Percentiles rank a stretch among this genome's conserved stretches.
phyloP scores from a whole-genome alignment of 2,113 vertebrate species.

The Puffinus mauretanicus region DNA sequence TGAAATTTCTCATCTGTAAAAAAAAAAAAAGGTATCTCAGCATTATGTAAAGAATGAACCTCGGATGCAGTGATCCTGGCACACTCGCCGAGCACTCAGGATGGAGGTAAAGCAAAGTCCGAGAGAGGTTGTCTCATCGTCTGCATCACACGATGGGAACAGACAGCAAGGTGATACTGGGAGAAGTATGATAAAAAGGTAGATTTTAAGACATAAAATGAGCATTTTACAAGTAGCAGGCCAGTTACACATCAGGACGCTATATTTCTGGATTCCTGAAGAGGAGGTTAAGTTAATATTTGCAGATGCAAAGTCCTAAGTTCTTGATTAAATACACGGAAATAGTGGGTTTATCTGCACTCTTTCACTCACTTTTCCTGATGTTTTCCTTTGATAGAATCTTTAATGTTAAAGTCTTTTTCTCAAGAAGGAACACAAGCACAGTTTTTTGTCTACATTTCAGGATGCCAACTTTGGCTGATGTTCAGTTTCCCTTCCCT shows the following conservation, averaged over 20 bases:
- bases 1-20: neutral
- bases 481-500: neutral
- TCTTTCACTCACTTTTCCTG: neutral
- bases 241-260: neutral
- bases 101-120: neutral
- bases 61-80: neutral
- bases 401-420: neutral
- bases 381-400: neutral
- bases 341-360: neutral
- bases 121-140: too few species aligned
- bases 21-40: neutral
- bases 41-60: neutral
- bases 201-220: neutral
- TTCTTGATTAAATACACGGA: neutral
- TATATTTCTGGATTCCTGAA: neutral
- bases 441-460: neutral
- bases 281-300: neutral
- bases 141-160: accelerated
- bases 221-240: neutral
- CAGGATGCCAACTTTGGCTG: neutral
- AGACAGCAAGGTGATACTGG: neutral
- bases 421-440: neutral
- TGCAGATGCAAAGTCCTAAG: neutral
- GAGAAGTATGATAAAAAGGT: accelerated
- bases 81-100: neutral